Conservation (phyloP, 2,113 vertebrate species). For the Ranitomeya variabilis region DNA sequence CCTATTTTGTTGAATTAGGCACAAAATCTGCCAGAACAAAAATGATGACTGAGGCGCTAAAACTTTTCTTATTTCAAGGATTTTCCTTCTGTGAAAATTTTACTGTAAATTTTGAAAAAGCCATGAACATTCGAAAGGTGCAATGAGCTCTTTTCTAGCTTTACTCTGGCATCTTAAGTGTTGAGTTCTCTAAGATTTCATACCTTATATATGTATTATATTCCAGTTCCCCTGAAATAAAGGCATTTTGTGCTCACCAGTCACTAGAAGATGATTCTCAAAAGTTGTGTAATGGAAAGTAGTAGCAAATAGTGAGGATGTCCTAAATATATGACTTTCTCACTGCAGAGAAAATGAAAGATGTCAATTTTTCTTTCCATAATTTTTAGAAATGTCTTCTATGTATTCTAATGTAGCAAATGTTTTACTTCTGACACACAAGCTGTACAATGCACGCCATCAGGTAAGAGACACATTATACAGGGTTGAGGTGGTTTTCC, state of each 20-base stretch:
- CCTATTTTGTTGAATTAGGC: too few relatives aligned
- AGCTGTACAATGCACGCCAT: background rate
- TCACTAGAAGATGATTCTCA: background rate
- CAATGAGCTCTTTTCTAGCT: background rate
- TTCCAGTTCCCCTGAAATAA: background rate
- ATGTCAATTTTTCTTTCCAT: background rate
- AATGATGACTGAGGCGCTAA: too few relatives aligned
- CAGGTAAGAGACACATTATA: background rate
- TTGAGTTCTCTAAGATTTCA: background rate
- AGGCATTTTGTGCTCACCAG: background rate
- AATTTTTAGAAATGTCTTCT: background rate
- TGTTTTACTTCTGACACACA: background rate
- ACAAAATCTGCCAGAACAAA: too few relatives aligned
- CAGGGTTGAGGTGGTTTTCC: too few relatives aligned
- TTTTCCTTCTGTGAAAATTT: background rate
- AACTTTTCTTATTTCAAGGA: background rate
- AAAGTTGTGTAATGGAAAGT: background rate
- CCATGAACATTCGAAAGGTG: background rate
- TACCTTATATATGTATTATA: background rate
- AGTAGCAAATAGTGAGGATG: background rate
- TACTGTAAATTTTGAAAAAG: background rate
- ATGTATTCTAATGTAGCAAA: background rate
- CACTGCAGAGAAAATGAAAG: background rate
- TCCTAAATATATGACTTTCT: background rate
- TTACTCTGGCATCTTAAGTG: slow-evolving; percentile 4